Evolutionary conservation across 2,797 vertebrate genomes (phyloP).

Genomic region (Paedocypris micromegethes): DNA sequence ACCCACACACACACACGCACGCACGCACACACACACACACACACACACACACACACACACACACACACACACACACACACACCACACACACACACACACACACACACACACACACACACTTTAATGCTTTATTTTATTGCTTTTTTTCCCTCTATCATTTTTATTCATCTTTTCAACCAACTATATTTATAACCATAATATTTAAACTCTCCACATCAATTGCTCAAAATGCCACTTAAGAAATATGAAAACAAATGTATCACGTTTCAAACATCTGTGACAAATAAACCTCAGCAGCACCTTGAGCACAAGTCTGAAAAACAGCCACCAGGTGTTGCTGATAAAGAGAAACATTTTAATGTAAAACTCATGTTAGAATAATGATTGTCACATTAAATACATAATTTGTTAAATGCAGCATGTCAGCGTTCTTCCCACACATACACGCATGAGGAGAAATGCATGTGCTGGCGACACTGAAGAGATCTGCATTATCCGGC

Average conservation of each 20-base stretch:
- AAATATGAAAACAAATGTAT: slow-evolving; percentile 54
- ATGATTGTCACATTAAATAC: slow-evolving; percentile 46
- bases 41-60: too few relatives aligned
- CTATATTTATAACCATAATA: too few relatives aligned
- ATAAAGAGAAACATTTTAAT: slow-evolving; percentile 56
- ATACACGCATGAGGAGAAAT: slow-evolving; percentile 2
- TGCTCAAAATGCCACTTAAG: slow-evolving; percentile 45
- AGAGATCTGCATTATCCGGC: too few relatives aligned
- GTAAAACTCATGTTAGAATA: slow-evolving; percentile 51
- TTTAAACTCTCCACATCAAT: slow-evolving; percentile 13
- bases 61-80: too few relatives aligned
- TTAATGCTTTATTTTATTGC: background rate
- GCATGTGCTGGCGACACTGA: too few relatives aligned
- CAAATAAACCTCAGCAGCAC: slow-evolving; percentile 56
- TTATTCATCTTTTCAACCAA: too few relatives aligned
- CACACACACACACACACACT: too few relatives aligned
- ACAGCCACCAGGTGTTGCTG: slow-evolving; percentile 56
- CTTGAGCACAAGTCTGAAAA: slow-evolving; percentile 52
- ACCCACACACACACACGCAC: too few relatives aligned
- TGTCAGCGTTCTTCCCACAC: slow-evolving; percentile 16
- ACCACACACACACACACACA: too few relatives aligned
- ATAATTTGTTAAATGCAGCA: slow-evolving; percentile 34
- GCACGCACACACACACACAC: too few relatives aligned
- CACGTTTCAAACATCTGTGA: slow-evolving; percentile 57
- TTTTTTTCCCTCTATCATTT: background rate